Evolutionary conservation across 2,113 vertebrate genomes (phyloP), one percentile per base, ranked within the genome.

Genomic region (Pagrus major): DNA sequence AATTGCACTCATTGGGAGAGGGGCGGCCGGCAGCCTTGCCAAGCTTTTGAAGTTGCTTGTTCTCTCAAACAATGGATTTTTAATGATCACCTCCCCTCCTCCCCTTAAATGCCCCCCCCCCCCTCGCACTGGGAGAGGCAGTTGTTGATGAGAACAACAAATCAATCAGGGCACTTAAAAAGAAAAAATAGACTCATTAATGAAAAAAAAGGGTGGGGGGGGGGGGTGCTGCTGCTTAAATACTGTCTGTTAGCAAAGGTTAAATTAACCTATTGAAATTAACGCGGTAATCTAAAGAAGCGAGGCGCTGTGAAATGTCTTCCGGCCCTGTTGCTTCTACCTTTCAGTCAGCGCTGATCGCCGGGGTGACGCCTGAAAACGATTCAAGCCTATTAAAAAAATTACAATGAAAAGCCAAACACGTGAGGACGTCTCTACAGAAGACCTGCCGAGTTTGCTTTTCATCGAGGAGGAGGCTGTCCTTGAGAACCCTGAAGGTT

Each of bases 1-100:
- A 93, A 93, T 93, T 91, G 84, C 83, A 70, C 87, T 90, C 87
- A 71, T 81, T 89, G 87, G 81, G 85, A 88, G 83, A 85, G 55
- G 65, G 83, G 55, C 63, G 83, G 55, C 78, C 41, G 58, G 61
- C 63, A 69, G 85, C 84, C 78, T 85, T 75, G 71, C 86, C 78
- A 85, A 77, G 81, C 73, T 88, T 92, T 92, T 92, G 80, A 93
- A 91, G 90, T 86, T 52, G 70, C 54, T 76, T n/a, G 46, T 78
- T 83, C 78, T 55, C 78, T 87, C 76, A 75, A 88, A 89, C 84
- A 86, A 92, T 91, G 76, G 87, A 86, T 88, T 91, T 92, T 93
- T 90, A 92, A 94, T 92, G 89, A 93, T 77, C 49, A 11, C 44
- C 73, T 42, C 52, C 37, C 58, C 18, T n/a, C n/a, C n/a, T n/a